These are phyloP conservation scores for Papilio helenus DNA, from an alignment of 1,140 invertebrate species.

Conservation along the genomic window DNA sequence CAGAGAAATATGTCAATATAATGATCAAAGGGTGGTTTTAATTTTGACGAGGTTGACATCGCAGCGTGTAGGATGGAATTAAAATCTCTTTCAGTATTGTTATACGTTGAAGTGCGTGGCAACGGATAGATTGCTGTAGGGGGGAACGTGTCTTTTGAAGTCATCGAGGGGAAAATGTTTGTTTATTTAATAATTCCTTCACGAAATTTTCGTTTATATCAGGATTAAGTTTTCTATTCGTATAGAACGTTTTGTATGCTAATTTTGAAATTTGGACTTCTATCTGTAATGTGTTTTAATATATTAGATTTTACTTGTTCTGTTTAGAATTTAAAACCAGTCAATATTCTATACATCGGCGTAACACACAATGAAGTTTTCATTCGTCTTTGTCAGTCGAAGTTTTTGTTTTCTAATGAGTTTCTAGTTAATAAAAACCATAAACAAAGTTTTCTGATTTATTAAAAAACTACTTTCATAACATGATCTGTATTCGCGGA, in stretches of 20 bases:
- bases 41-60: slow-evolving; percentile 4
- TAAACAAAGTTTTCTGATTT: too few species aligned
- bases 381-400: too few species aligned
- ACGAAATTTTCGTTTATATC: slow-evolving; percentile 1
- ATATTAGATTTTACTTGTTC: too few species aligned
- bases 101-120: background rate
- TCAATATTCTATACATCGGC: too few species aligned
- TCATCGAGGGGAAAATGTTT: slow-evolving; percentile 20
- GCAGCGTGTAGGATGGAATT: background rate
- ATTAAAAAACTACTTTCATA: background rate
- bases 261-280: background rate
- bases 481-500: slow-evolving; percentile 2
- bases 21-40: slow-evolving; percentile 17
- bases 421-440: too few species aligned
- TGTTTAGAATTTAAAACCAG: too few species aligned
- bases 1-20: slow-evolving; percentile 18
- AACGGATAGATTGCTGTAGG: background rate
- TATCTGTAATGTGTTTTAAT: background rate
- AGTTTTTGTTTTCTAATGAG: too few species aligned
- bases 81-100: slow-evolving; percentile 8
- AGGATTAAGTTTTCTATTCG: background rate
- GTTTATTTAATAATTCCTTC: slow-evolving; percentile 11
- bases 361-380: too few species aligned
- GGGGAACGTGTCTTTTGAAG: slow-evolving; percentile 9
- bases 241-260: slow-evolving; percentile 2